Evolutionary conservation across 2,797 vertebrate genomes (phyloP), one percentile per base, ranked within the genome.

Genomic region (Fistularia commersonii): DNA sequence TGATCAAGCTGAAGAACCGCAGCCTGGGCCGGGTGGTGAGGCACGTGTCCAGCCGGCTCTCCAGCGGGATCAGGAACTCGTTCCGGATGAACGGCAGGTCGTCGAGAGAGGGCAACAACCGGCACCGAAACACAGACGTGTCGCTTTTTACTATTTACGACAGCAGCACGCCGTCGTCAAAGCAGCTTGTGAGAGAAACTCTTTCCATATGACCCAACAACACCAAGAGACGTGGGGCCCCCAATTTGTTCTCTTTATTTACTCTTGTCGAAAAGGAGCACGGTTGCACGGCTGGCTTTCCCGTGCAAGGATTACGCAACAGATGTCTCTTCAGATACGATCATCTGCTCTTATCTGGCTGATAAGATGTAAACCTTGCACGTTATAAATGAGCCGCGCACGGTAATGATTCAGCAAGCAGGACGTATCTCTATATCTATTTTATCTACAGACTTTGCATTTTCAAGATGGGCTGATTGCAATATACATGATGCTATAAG

Each of bases 11-110:
- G 32, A 86, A 47, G 69, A 81, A 68, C 33, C 68, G 48, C 0
- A 51, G 85, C 1, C 53, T 91, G 8, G 60, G 75, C 14, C 79
- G 52, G 0, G 78, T 73, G 0, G 83, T 91, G 41, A 74, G 84
- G 37, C 76, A 68, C 5, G 36, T 91, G 54, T 91, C 92, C 36
- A 53, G 32, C 41, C 86, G 82, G 11, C 44, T 95, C 13, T 83
- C 87, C 14, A 81, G 48, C 8, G 61, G 85, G 41, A 74, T 92
- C 55, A 77, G 88, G 50, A 66, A 13, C 67, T 83, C 85, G 39
- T 57, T 85, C 47, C 72, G 71, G n/a, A 84, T 35, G 63, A 86
- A 32, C 4, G 9, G 40, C n/a, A 43, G 61, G n/a, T 11, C 44
- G 0, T 7, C 13, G 34, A 11, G 40, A 6, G 14, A 38, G 5